phyloP scores from a whole-genome alignment of 2,113 vertebrate species.

The Petromus typicus region DNA sequence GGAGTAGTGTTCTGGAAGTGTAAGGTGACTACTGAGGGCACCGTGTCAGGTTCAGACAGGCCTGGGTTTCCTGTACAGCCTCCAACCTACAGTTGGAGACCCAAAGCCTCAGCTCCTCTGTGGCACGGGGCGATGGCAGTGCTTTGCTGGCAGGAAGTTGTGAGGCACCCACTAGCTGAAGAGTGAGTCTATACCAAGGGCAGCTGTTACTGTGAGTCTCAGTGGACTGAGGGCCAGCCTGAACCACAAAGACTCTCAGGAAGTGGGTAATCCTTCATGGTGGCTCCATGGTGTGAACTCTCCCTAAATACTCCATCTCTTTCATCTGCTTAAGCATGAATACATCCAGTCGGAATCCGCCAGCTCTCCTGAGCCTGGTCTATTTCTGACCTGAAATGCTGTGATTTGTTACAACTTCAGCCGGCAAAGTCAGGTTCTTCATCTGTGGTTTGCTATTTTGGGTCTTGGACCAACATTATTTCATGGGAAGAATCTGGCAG shows the following conservation, averaged over 20 bases:
- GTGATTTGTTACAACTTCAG: constrained; percentile 43
- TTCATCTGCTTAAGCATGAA: background rate
- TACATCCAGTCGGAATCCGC: background rate
- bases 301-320: background rate
- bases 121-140: background rate
- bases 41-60: background rate
- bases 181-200: background rate
- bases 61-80: background rate
- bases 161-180: background rate
- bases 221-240: too few relatives aligned
- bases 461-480: constrained; percentile 35
- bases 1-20: background rate
- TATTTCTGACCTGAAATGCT: constrained; percentile 60
- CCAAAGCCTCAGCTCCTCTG: background rate
- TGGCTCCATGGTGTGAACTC: background rate
- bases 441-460: constrained; percentile 49
- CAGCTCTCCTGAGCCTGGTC: constrained; percentile 13
- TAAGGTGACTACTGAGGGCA: background rate
- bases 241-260: too few relatives aligned
- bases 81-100: background rate
- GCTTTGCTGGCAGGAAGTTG: background rate
- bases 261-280: background rate
- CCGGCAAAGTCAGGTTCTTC: constrained; percentile 50
- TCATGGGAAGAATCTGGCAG: constrained; percentile 48
- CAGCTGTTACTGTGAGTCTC: background rate